A percentile compares a stretch with the other conserved stretches of the same genome.
Evolutionary conservation across 2,113 vertebrate species (phyloP).

Genomic region (Amblyornis subalaris): DNA sequence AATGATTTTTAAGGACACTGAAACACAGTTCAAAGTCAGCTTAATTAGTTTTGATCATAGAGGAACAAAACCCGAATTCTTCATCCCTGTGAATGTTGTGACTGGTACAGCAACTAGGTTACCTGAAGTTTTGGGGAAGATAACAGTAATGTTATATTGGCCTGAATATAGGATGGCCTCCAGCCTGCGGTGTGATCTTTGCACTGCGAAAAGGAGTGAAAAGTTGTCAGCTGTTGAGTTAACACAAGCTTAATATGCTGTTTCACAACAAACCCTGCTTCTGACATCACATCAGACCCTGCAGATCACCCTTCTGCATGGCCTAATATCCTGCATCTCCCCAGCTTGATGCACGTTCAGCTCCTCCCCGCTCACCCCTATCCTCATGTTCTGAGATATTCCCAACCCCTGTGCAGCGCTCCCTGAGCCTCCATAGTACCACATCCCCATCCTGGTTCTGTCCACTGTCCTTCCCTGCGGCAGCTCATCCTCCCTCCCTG

Average conservation of each 20-base stretch:
- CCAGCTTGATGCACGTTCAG: background rate
- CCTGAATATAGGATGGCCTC: conserved; percentile 33
- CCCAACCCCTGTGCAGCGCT: rapidly evolving
- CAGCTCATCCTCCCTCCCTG: background rate
- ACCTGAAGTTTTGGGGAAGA: background rate
- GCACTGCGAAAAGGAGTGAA: background rate
- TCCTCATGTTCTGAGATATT: background rate
- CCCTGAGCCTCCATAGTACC: background rate
- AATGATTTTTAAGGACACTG: conserved; percentile 13
- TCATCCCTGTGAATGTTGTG: background rate
- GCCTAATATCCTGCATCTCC: background rate
- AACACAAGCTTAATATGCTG: background rate
- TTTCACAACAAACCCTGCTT: background rate
- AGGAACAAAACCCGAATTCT: background rate
- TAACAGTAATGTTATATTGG: background rate
- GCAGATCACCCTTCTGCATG: background rate
- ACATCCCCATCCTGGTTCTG: background rate
- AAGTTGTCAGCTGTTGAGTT: background rate
- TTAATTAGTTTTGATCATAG: background rate
- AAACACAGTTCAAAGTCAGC: conserved; percentile 33
- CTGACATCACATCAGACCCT: background rate
- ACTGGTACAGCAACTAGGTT: background rate
- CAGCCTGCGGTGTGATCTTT: background rate
- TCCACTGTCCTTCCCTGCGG: background rate
- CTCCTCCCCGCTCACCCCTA: background rate